Conservation (phyloP, 2,888 invertebrate genomes). For the Octodonta nipae region DNA sequence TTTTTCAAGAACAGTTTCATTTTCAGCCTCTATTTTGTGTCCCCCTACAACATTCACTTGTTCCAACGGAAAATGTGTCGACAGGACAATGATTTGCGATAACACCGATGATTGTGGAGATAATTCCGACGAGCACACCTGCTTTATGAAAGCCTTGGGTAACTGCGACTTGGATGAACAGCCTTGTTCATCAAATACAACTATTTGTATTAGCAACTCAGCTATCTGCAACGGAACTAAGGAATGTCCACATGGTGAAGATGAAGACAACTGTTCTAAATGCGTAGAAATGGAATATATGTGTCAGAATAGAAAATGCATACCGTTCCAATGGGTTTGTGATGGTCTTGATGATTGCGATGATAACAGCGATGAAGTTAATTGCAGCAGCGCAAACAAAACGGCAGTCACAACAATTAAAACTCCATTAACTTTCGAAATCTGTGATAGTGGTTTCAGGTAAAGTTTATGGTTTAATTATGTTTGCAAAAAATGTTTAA, state of each 20-base stretch:
- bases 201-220: slow-evolving; percentile 39
- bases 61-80: slow-evolving; percentile 44
- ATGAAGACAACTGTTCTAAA: slow-evolving; percentile 41
- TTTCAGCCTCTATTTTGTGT: slow-evolving; percentile 22
- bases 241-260: slow-evolving; percentile 61
- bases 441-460: slow-evolving; percentile 37
- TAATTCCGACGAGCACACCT: slow-evolving; percentile 38
- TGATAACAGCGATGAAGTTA: slow-evolving; percentile 57
- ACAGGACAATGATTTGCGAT: slow-evolving; percentile 42
- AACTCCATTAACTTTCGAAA: slow-evolving; percentile 8
- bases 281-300: slow-evolving; percentile 41
- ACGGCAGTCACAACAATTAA: slow-evolving; percentile 4
- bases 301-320: slow-evolving; percentile 47
- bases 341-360: slow-evolving; percentile 52
- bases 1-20: too few relatives aligned
- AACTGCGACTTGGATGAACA: slow-evolving; percentile 38
- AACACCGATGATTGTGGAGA: slow-evolving; percentile 45
- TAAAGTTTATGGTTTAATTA: slow-evolving; percentile 11
- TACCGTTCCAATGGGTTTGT: slow-evolving; percentile 45
- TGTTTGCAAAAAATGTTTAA: neutral
- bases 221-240: slow-evolving; percentile 43
- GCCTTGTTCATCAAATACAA: slow-evolving; percentile 37
- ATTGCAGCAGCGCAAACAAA: slow-evolving; percentile 4
- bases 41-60: slow-evolving; percentile 35
- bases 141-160: slow-evolving; percentile 2